Evolutionary conservation across 2,113 vertebrate species (phyloP), one percentile per base, ranked within the genome.

Genomic region (Turdus rufiventris): DNA sequence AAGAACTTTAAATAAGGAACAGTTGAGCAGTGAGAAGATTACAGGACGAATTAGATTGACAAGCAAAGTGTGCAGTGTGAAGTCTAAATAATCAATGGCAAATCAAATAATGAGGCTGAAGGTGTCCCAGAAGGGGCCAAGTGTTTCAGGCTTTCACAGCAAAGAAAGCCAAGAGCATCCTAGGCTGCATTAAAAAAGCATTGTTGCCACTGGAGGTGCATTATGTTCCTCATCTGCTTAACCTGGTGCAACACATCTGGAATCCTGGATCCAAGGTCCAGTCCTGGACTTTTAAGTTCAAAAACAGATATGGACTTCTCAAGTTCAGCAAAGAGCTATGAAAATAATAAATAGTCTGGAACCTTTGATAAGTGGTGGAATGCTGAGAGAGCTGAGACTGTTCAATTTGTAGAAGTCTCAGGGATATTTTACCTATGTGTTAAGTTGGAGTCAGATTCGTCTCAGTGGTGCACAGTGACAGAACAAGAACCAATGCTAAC

Each of bases 141-240:
- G 20, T 14, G 6, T 51, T 92, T 67, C 71, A 62, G 54, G 16
- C 14, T 71, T 77, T 62, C n/a, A 76, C 7, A 62, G 6, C 13
- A 72, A 85, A 54, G 34, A 45, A 71, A 86, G 21, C 8, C 31
- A 31, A 62, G n/a, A 78, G 7, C 24, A 78, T 14, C 24, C 40
- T 54, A n/a, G 13, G 5, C 5, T 40, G 8, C 0, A 0, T 73
- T 45, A 68, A 26, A n/a, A 67, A 23, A 15, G 2, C 12, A 8
- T 29, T 72, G 14, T 12, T 29, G 7, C 10, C 21, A 48, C 11
- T 0, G 2, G 25, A 28, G 21, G 5, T 14, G 5, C 8, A n/a
- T 76, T 33, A 15, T 56, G 28, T 47, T 82, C 33, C 42, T 56
- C 10, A 34, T 72, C 29, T 51, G 18, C 42, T 51, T 26, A 33